These are phyloP conservation scores for Plebejus anna DNA, from an alignment of 2,888 invertebrate species.

Conservation along the genomic window DNA sequence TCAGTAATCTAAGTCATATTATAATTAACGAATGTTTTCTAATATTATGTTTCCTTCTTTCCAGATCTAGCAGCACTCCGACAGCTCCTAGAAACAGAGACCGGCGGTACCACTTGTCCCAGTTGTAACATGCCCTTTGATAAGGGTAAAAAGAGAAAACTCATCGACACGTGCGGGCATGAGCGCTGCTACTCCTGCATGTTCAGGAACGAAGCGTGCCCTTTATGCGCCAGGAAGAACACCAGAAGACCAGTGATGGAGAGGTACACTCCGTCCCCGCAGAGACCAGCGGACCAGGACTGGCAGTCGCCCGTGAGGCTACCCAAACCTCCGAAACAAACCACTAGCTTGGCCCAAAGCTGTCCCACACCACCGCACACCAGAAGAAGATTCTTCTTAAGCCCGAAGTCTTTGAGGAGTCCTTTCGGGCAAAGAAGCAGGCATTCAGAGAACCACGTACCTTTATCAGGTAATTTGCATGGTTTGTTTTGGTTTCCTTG, in stretches of 20 bases:
- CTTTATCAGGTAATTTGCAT: conserved; percentile 82
- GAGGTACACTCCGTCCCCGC: conserved; percentile 69
- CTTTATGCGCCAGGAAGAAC: conserved; percentile 84
- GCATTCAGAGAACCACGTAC: conserved; percentile 81
- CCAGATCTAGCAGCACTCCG: conserved; percentile 91
- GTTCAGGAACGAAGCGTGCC: conserved; percentile 95
- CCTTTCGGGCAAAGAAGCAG: conserved; percentile 83
- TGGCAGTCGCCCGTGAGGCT: conserved; percentile 79
- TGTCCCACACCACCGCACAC: conserved; percentile 90
- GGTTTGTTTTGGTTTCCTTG: neutral
- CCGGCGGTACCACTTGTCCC: conserved; percentile 85
- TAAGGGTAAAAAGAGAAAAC: conserved; percentile 96
- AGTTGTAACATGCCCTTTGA: conserved; percentile 97
- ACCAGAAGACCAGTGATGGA: conserved; percentile 66
- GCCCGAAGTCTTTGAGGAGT: conserved; percentile 88
- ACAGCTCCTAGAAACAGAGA: conserved; percentile 88
- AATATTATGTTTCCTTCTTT: conserved; percentile 53
- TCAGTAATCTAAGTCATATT: too few relatives aligned
- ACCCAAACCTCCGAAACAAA: conserved; percentile 80
- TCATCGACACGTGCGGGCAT: conserved; percentile 97
- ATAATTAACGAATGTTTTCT: neutral
- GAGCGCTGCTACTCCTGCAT: conserved; percentile 97
- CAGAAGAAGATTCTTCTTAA: conserved; percentile 89
- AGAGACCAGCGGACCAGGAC: conserved; percentile 61
- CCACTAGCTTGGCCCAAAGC: conserved; percentile 81